Evolutionary conservation across 2,113 vertebrate genomes (phyloP).

Genomic region (Spheniscus mendiculus): DNA sequence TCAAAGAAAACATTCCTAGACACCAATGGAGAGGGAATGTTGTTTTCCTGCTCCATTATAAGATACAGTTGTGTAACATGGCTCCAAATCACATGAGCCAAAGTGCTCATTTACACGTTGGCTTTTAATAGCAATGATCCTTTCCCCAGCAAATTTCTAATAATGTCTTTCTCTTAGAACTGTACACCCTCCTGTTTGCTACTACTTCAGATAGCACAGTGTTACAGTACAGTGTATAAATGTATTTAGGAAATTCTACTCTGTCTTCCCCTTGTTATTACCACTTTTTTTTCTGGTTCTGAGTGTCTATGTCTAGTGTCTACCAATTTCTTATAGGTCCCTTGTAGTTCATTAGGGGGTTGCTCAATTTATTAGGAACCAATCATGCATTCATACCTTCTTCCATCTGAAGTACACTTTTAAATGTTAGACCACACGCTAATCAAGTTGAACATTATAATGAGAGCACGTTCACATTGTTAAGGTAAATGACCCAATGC

Average conservation of each 20-base stretch:
- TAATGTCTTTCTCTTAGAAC: neutral
- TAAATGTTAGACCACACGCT: slow-evolving; percentile 80
- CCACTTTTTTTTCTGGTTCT: slow-evolving; percentile 38
- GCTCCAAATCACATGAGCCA: neutral
- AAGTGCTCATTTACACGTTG: neutral
- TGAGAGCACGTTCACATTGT: slow-evolving; percentile 79
- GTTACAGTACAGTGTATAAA: neutral
- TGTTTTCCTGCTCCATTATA: neutral
- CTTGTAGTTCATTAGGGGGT: slow-evolving; percentile 72
- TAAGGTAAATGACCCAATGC: slow-evolving; percentile 82
- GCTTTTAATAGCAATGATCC: neutral
- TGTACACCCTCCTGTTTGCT: neutral
- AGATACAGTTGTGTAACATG: neutral
- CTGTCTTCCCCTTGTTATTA: neutral
- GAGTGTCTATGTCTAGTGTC: slow-evolving; percentile 43
- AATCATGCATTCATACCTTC: slow-evolving; percentile 81
- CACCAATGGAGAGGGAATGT: neutral
- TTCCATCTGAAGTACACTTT: slow-evolving; percentile 80
- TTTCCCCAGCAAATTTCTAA: neutral
- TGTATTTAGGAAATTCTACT: neutral
- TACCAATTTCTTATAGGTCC: slow-evolving; percentile 63
- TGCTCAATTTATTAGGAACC: slow-evolving; percentile 81
- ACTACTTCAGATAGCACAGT: neutral
- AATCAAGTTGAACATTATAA: slow-evolving; percentile 82
- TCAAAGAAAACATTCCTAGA: neutral